A percentile compares a stretch with the other conserved stretches of the same genome.
Evolutionary conservation across 2,888 invertebrate genomes (phyloP).

Genomic region (Heliconius aoede): DNA sequence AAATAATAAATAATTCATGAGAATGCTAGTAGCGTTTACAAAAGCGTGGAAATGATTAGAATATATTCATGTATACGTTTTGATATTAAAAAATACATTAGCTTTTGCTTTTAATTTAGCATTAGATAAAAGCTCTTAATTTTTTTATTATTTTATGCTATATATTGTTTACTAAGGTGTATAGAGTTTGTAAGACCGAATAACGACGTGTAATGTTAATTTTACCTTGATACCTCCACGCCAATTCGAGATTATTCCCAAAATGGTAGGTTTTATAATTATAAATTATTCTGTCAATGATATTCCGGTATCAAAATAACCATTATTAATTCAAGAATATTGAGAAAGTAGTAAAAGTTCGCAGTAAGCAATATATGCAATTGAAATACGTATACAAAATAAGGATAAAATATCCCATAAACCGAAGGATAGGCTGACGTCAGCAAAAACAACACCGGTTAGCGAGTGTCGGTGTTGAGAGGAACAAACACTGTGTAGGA

Average conservation of each 20-base stretch:
- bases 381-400: constrained; percentile 16
- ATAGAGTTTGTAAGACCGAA: no score
- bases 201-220: no score
- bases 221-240: no score
- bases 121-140: neutral
- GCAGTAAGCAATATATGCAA: constrained; percentile 6
- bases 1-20: constrained; percentile 21
- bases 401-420: constrained; percentile 21
- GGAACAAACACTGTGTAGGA: constrained; percentile 43
- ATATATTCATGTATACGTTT: neutral
- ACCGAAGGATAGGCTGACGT: constrained; percentile 18
- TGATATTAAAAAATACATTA: neutral
- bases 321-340: neutral
- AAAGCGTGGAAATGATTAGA: constrained; percentile 10
- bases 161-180: no score
- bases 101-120: neutral
- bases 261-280: neutral
- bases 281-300: neutral
- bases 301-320: neutral
- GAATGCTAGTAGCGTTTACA: neutral
- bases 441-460: constrained; percentile 29
- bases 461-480: constrained; percentile 38
- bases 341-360: neutral
- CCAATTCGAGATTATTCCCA: neutral
- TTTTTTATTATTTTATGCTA: no score